Base-by-base conservation (phyloP, 2,888 invertebrate genomes). In the Unio delphinus region DNA sequence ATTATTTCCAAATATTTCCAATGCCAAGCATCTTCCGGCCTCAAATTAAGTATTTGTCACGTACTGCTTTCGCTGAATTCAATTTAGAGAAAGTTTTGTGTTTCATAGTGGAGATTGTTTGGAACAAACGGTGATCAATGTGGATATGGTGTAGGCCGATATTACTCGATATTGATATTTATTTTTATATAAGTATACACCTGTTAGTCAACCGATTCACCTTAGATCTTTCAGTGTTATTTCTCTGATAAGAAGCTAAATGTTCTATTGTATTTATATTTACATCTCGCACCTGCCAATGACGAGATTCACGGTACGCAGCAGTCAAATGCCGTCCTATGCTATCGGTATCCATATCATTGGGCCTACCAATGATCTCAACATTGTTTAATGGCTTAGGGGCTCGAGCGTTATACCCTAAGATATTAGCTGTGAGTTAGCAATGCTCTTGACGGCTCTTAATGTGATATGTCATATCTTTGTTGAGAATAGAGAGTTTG, bases 231-330 rank as follows among this genome's bases (percentile, higher is more conserved):
- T 62, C 70, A 74, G 67, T 77, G 69, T 71, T 77, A 79, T 80
- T 77, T 74, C 72, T 64, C 64, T 75, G 80, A 80, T 80, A 80
- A 80, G 74, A 65, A 69, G 69, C 67, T 71, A 69, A 73, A 68
- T 67, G 67, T 70, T 65, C 68, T 65, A 78, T 80, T 79, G 76
- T 80, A 61, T 61, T 58, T 63, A 69, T 79, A 75, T 80, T 80
- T 81, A 69, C 74, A 63, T 67, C 73, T 75, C 73, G 77, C 81
- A 81, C 81, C 81, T 81, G 81, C 66, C 66, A 64, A 58, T 23
- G 55, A 23, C 66, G 34, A 60, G 54, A 64, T 17, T 20, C 65
- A 59, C n/a, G 4, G n/a, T 58, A 58, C 59, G 23, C 59, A n/a
- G 54, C 63, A 55, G 61, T 62, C 67, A 61, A n/a, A 57, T 30